phyloP scores from a whole-genome alignment of 2,888 invertebrate species.

The Syrphus vitripennis region DNA sequence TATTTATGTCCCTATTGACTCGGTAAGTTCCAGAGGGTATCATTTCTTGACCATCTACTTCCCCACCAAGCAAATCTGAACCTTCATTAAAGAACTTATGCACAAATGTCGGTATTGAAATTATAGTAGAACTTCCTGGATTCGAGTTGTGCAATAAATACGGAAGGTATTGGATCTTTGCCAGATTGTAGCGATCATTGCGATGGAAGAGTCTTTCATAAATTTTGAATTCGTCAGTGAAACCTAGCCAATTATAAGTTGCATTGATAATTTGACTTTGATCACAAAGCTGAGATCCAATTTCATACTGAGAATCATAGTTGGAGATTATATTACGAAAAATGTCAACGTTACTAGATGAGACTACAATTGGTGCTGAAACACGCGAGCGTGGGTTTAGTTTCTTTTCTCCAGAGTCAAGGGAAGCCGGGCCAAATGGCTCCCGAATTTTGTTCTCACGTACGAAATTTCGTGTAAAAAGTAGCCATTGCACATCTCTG shows the following conservation, averaged over 20 bases:
- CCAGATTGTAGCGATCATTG: conserved; percentile 96
- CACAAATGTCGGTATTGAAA: conserved; percentile 88
- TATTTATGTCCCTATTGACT: conserved; percentile 96
- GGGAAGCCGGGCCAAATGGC: conserved; percentile 87
- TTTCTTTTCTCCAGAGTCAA: conserved; percentile 82
- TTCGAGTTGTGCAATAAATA: conserved; percentile 94
- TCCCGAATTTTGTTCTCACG: conserved; percentile 92
- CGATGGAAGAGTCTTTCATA: conserved; percentile 90
- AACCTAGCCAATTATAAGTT: conserved; percentile 96
- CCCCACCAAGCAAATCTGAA: conserved; percentile 91
- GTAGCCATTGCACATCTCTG: conserved; percentile 88
- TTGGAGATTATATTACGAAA: conserved; percentile 96
- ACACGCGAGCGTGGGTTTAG: conserved; percentile 95
- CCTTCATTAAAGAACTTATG: conserved; percentile 89
- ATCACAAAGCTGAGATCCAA: conserved; percentile 96
- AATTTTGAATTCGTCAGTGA: conserved; percentile 87
- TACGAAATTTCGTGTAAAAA: conserved; percentile 94
- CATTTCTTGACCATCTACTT: conserved; percentile 94
- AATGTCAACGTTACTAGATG: conserved; percentile 94
- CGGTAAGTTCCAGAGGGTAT: conserved; percentile 92
- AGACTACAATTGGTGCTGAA: conserved; percentile 94
- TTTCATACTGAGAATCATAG: conserved; percentile 94
- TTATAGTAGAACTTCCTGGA: conserved; percentile 92
- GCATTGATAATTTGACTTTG: conserved; percentile 97
- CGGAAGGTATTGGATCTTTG: conserved; percentile 94